A percentile compares a stretch with the other conserved stretches of the same genome.
phyloP scores from a whole-genome alignment of 2,888 invertebrate genomes.

The Lasioglossum oenotherae region DNA sequence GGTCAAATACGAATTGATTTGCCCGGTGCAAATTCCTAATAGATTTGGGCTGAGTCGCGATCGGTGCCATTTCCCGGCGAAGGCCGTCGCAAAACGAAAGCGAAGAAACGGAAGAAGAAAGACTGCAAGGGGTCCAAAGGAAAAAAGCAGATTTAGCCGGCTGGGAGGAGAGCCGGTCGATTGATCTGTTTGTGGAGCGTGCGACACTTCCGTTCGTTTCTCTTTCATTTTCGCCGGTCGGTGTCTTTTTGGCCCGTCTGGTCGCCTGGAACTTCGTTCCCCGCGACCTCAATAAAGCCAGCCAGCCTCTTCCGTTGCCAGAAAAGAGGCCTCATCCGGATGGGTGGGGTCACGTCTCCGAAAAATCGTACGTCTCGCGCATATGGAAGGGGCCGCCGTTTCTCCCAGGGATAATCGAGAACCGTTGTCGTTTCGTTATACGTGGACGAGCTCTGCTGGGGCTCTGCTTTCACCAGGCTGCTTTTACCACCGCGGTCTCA shows the following conservation, averaged over 20 bases:
- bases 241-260: neutral
- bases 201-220: conserved; percentile 46
- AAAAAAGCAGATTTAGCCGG: conserved; percentile 4
- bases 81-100: neutral
- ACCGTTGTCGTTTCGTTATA: conserved; percentile 73
- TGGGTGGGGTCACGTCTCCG: conserved; percentile 63
- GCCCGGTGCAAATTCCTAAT: neutral
- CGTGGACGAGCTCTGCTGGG: conserved; percentile 40
- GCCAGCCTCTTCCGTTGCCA: conserved; percentile 26
- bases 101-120: neutral
- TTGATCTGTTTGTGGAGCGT: conserved; percentile 49
- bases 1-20: neutral
- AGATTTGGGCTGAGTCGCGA: neutral
- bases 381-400: conserved; percentile 67
- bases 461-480: conserved; percentile 56
- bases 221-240: conserved; percentile 33
- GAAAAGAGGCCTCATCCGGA: conserved; percentile 49
- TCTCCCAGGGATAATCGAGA: conserved; percentile 69
- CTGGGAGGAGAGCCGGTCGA: conserved; percentile 31
- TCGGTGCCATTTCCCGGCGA: neutral
- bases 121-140: neutral
- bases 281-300: conserved; percentile 55
- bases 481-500: conserved; percentile 55
- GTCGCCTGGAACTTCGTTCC: neutral
- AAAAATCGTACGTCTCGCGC: conserved; percentile 65